These are phyloP conservation scores for Tetrapedia diversipes DNA, from an alignment of 2,888 invertebrate species.

Conservation along the genomic window DNA sequence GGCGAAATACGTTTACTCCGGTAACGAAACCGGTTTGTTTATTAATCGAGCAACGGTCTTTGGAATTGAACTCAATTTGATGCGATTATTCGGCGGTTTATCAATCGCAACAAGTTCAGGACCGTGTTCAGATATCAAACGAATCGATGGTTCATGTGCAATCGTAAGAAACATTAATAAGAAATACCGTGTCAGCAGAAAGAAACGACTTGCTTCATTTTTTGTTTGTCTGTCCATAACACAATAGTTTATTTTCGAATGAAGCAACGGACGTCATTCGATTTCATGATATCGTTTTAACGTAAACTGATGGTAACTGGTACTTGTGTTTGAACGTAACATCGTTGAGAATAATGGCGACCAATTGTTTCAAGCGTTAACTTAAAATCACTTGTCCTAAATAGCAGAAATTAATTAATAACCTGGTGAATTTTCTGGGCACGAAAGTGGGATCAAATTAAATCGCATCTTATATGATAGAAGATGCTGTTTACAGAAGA, in stretches of 20 bases:
- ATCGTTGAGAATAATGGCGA: constrained; percentile 21
- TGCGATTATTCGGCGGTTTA: constrained; percentile 5
- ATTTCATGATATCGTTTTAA: constrained; percentile 21
- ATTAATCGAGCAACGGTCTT: constrained; percentile 19
- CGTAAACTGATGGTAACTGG: constrained; percentile 23
- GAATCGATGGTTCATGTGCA: background rate
- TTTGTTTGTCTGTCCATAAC: no score
- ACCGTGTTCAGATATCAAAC: background rate
- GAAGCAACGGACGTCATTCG: constrained; percentile 24
- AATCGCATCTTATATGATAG: background rate
- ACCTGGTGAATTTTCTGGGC: background rate
- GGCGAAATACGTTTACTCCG: constrained; percentile 12
- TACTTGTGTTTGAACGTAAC: constrained; percentile 20
- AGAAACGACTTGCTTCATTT: no score
- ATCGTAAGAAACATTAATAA: background rate
- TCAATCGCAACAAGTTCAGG: background rate
- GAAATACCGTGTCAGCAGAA: no score
- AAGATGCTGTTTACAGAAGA: background rate
- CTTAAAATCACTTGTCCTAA: constrained; percentile 6
- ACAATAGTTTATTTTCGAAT: no score
- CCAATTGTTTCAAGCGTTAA: constrained; percentile 10
- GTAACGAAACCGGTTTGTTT: constrained; percentile 38
- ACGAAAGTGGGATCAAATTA: background rate
- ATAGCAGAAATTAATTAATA: no score
- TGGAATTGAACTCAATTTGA: constrained; percentile 10